phyloP scores from a whole-genome alignment of 2,888 invertebrate genomes.

The Epirrita christyi region DNA sequence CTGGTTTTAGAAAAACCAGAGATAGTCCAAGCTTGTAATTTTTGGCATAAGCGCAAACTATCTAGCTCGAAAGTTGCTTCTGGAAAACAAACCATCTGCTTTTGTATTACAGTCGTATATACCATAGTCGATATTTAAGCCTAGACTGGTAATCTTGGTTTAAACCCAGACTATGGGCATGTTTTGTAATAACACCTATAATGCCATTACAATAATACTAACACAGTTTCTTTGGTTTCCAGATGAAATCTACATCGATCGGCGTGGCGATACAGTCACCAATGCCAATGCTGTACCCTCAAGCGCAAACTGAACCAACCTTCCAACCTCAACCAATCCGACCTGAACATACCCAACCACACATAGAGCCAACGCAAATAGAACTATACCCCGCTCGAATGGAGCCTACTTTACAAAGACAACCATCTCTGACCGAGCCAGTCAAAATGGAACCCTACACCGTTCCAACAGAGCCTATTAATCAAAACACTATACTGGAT shows the following conservation, averaged over 20 bases:
- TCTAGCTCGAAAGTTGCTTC: too few relatives aligned
- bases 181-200: too few relatives aligned
- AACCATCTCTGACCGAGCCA: constrained; percentile 1
- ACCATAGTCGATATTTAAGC: too few relatives aligned
- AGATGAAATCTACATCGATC: constrained; percentile 88
- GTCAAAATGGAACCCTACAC: constrained; percentile 40
- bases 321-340: constrained; percentile 22
- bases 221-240: constrained; percentile 45
- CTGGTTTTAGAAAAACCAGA: too few relatives aligned
- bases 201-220: neutral
- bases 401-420: neutral
- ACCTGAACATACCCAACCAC: neutral
- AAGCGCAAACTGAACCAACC: constrained; percentile 45
- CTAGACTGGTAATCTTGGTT: too few relatives aligned
- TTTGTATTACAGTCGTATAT: too few relatives aligned
- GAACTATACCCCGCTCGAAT: constrained; percentile 26
- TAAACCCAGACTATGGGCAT: too few relatives aligned
- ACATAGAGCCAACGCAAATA: constrained; percentile 26
- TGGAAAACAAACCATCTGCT: too few relatives aligned
- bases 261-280: constrained; percentile 76
- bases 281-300: constrained; percentile 68
- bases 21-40: too few relatives aligned
- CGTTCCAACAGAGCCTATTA: constrained; percentile 38
- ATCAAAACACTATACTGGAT: constrained; percentile 31
- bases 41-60: too few relatives aligned